phyloP scores from a whole-genome alignment of 2,888 invertebrate genomes.

The Hirtodrosophila duncani region DNA sequence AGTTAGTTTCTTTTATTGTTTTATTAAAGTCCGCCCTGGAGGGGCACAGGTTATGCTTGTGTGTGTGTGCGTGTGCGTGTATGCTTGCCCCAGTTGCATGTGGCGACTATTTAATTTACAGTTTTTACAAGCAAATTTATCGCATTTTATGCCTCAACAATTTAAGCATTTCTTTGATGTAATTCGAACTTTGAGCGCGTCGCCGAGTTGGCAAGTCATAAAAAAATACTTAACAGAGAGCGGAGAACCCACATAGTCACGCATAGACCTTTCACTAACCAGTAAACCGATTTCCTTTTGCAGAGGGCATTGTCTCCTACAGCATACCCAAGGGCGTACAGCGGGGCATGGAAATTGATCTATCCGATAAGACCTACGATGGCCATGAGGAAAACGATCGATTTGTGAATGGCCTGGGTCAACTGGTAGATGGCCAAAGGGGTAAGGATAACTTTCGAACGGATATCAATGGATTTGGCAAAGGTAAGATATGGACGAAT shows the following conservation, averaged over 20 bases:
- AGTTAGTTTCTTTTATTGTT: conserved; percentile 46
- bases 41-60: background rate
- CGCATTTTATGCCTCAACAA: conserved; percentile 6
- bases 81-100: conserved; percentile 26
- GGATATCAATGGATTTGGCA: conserved; percentile 83
- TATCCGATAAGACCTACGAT: conserved; percentile 89
- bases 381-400: conserved; percentile 83
- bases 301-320: conserved; percentile 89
- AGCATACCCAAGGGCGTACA: conserved; percentile 86
- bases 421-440: conserved; percentile 86
- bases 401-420: conserved; percentile 86
- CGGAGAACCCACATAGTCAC: conserved; percentile 3
- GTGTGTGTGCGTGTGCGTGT: too few species aligned
- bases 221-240: conserved; percentile 26
- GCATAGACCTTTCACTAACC: conserved; percentile 25
- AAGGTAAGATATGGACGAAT: conserved; percentile 79
- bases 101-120: conserved; percentile 30
- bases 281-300: conserved; percentile 9
- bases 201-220: background rate
- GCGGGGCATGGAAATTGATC: conserved; percentile 85
- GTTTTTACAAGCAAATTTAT: conserved; percentile 22
- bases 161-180: conserved; percentile 8
- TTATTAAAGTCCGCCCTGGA: conserved; percentile 28
- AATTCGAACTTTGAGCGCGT: conserved; percentile 2
- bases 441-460: conserved; percentile 86